Conservation (phyloP, 2,797 vertebrate species). For the Bradypodion pumilum region DNA sequence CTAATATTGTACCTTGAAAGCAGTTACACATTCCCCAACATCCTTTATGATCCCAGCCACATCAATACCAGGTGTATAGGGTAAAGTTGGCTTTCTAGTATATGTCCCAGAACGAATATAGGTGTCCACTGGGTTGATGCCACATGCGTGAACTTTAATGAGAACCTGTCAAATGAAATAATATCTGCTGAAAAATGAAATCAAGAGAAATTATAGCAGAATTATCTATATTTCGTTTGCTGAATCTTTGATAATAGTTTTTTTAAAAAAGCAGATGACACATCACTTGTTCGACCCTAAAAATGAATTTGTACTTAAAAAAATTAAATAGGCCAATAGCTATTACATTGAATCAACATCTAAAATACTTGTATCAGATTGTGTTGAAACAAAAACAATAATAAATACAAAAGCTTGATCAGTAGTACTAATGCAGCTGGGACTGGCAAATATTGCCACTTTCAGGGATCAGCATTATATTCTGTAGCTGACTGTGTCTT, state of each 20-base stretch:
- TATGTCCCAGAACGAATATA: constrained; percentile 87
- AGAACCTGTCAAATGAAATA: constrained; percentile 79
- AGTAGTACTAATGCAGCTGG: neutral
- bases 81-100: constrained; percentile 78
- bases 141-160: constrained; percentile 87
- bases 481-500: no score
- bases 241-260: no score
- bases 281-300: no score
- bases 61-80: constrained; percentile 89
- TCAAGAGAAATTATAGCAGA: neutral
- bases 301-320: neutral
- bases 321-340: neutral
- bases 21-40: constrained; percentile 79
- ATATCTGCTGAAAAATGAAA: constrained; percentile 5
- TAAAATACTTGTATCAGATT: neutral
- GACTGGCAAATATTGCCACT: neutral
- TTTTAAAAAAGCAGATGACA: no score
- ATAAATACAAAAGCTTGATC: neutral
- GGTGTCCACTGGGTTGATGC: constrained; percentile 92
- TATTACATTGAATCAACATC: no score
- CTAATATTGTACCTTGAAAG: constrained; percentile 83
- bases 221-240: neutral
- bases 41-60: constrained; percentile 84
- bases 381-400: neutral
- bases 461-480: neutral